phyloP scores from a whole-genome alignment of 2,797 vertebrate species.

The Sciurus carolinensis region DNA sequence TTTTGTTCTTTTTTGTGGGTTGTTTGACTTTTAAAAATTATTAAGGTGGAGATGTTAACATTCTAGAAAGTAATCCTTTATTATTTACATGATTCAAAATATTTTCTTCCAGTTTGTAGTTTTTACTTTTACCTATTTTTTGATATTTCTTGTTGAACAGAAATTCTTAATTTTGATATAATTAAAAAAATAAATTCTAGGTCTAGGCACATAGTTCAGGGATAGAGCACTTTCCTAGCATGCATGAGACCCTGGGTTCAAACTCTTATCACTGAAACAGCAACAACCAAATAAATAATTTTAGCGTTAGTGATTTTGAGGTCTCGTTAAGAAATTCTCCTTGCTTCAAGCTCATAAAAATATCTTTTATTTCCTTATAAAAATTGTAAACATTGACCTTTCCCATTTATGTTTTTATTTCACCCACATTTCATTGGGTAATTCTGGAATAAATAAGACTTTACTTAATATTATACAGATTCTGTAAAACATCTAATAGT shows the following conservation, averaged over 20 bases:
- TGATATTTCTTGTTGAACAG: background rate
- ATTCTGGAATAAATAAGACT: background rate
- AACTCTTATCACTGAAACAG: background rate
- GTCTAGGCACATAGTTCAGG: background rate
- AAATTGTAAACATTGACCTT: background rate
- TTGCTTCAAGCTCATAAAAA: background rate
- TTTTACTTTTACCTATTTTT: constrained; percentile 21
- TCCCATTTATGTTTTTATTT: background rate
- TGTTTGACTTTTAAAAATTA: constrained; percentile 9
- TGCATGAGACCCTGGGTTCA: background rate
- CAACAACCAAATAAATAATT: background rate
- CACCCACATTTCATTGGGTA: background rate
- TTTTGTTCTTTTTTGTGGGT: background rate
- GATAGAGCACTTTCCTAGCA: background rate
- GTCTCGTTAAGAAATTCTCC: constrained; percentile 7
- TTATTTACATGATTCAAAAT: background rate
- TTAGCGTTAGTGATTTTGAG: background rate
- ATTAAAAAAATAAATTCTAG: background rate
- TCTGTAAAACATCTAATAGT: constrained; percentile 27
- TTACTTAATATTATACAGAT: background rate
- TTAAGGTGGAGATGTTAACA: background rate
- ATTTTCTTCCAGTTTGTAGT: background rate
- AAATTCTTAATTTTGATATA: background rate
- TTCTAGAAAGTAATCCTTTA: background rate
- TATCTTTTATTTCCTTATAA: background rate